Evolutionary conservation across 2,113 vertebrate species (phyloP).

Genomic region (Bambusicola thoracicus): DNA sequence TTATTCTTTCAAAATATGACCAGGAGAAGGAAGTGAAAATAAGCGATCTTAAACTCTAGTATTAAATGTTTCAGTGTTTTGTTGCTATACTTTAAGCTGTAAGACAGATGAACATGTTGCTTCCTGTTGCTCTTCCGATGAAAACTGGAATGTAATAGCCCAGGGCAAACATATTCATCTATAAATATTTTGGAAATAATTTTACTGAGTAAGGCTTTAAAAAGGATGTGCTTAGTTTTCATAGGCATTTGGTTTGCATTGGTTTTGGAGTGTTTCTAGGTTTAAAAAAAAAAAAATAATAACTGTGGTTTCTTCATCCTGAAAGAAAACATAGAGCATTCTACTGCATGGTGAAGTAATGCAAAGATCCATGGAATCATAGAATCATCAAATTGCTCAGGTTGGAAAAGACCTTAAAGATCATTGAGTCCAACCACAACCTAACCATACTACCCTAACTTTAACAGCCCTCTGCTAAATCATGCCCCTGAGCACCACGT

Average conservation of each 20-base stretch:
- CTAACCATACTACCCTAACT: too few species aligned
- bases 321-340: background rate
- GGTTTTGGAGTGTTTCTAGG: background rate
- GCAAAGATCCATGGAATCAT: background rate
- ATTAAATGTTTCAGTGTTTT: background rate
- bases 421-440: too few species aligned
- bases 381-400: too few species aligned
- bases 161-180: background rate
- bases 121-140: background rate
- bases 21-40: background rate
- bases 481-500: too few species aligned
- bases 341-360: background rate
- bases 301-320: background rate
- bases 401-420: too few species aligned
- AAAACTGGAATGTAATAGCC: background rate
- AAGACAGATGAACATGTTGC: background rate
- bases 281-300: background rate
- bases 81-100: background rate
- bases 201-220: background rate
- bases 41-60: background rate
- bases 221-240: background rate
- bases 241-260: background rate
- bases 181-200: slow-evolving; percentile 27
- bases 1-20: background rate
- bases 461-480: too few species aligned